Evolutionary conservation across 2,888 invertebrate species (phyloP).

Genomic region (Conchocele bisecta): DNA sequence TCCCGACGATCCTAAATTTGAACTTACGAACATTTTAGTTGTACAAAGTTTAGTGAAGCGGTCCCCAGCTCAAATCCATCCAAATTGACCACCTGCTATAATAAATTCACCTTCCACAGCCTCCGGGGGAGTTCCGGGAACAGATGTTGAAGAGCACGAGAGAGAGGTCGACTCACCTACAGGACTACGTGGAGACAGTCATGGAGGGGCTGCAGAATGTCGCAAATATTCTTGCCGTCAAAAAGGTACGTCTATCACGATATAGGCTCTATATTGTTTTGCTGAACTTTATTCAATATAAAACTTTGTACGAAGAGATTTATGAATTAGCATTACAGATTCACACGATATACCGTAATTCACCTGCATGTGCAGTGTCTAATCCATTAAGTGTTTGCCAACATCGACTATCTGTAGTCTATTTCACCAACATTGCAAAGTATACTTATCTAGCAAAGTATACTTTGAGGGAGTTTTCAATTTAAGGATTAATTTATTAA

Average conservation of each 20-base stretch:
- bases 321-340: not conserved
- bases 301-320: too few relatives aligned
- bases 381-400: too few relatives aligned
- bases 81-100: too few relatives aligned
- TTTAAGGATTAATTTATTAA: too few relatives aligned
- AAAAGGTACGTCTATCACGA: conserved; percentile 67
- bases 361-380: not conserved
- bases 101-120: conserved; percentile 63
- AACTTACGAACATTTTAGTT: too few relatives aligned
- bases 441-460: too few relatives aligned
- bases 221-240: conserved; percentile 75
- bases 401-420: too few relatives aligned
- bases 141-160: conserved; percentile 72
- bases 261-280: not conserved
- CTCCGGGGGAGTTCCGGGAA: conserved; percentile 75
- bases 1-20: too few relatives aligned
- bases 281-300: not conserved
- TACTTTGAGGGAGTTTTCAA: too few relatives aligned
- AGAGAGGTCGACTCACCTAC: conserved; percentile 63
- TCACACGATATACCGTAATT: not conserved
- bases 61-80: too few relatives aligned
- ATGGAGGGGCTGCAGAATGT: conserved; percentile 77
- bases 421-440: too few relatives aligned
- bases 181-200: conserved; percentile 75
- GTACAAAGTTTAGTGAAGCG: too few relatives aligned